Base-by-base conservation (phyloP, 64 coral and sea anemone genomes). In the Stichodactyla helianthus region DNA sequence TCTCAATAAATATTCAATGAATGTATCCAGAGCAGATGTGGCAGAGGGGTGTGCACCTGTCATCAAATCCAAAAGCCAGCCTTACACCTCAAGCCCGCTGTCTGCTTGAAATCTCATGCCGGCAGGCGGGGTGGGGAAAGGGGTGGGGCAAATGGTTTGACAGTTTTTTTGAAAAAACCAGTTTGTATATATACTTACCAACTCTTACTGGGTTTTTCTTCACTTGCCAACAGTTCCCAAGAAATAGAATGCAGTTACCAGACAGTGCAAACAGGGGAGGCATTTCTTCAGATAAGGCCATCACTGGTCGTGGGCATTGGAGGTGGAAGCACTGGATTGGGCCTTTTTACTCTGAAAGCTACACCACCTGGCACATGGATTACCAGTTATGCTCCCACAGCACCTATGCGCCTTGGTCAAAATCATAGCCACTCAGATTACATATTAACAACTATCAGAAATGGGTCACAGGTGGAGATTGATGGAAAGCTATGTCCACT, bases 301-400 rank as follows among this genome's bases (percentile, higher is more conserved):
- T 54, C 80, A 82, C 28, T 10, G 19, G 80, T 82, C 10, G 80
- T 82, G 74, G 89, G 83, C 22, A 55, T 90, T 85, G 82, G 64
- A 59, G 89, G 89, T 35, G 54, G 35, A 55, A 85, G 82, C 31
- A 90, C 82, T 50, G 83, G 89, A 23, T 14, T 15, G 23, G 83
- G 82, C 58, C 16, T 90, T 8, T 90, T 90, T 77, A 90, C 89
- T 10, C 11, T 90, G 20, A 90, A 90, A 55, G 53, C 82, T 17
- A 90, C 85, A 55, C 89, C 82, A 50, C 50, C 82, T 50, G 25
- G 18, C 82, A 91, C 89, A 55, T 91, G 83, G 89, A 91, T 91
- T 50, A 86, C 83, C 85, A 91, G 89, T 83, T 90, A 86, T 58
- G 89, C 89, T 20, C 89, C 89, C 35, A 85, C 82, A 56, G 62